Conservation (phyloP, 1,140 invertebrate species). For the Pachypeltis micranthus region DNA sequence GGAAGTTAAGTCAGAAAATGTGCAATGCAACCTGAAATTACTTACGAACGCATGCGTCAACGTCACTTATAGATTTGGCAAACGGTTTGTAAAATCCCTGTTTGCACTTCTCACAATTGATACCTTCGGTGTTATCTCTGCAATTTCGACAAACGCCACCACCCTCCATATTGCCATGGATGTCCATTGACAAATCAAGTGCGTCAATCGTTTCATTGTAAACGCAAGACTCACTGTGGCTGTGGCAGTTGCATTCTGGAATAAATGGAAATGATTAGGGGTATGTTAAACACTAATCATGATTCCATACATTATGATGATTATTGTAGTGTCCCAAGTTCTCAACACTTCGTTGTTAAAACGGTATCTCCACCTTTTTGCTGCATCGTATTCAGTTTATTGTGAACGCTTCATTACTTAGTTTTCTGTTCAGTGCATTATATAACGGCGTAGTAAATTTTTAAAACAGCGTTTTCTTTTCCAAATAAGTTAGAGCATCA, state of each 20-base stretch:
- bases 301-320: neutral
- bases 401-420: no score
- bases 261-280: slow-evolving; percentile 10
- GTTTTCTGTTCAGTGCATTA: no score
- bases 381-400: no score
- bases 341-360: no score
- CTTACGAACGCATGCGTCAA: slow-evolving; percentile 84
- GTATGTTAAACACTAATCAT: neutral
- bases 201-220: slow-evolving; percentile 78
- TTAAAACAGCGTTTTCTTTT: no score
- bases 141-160: slow-evolving; percentile 89
- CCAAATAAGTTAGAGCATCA: no score
- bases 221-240: slow-evolving; percentile 77
- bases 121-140: slow-evolving; percentile 85
- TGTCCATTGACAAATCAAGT: slow-evolving; percentile 72
- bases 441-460: no score
- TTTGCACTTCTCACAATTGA: slow-evolving; percentile 92
- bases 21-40: no score
- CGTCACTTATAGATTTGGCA: slow-evolving; percentile 67
- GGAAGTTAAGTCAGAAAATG: no score
- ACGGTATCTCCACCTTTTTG: no score
- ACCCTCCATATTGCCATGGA: slow-evolving; percentile 80
- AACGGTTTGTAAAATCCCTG: slow-evolving; percentile 72
- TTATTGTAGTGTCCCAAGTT: no score
- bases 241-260: slow-evolving; percentile 92